phyloP scores from a whole-genome alignment of 2,113 vertebrate species.

The Amblyopsis rosae region DNA sequence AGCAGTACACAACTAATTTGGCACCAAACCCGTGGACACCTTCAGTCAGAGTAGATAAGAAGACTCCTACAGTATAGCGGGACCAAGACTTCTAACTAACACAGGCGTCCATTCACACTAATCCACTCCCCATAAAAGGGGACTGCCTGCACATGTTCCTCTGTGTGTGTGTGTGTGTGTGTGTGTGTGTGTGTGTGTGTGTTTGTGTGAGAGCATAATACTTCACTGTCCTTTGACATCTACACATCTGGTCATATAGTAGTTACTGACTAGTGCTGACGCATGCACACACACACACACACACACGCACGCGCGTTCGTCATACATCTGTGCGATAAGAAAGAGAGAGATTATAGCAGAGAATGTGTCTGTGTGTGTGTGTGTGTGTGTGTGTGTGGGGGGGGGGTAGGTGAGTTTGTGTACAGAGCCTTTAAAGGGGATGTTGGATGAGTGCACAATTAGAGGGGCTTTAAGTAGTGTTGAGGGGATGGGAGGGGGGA shows the following conservation, averaged over 20 bases:
- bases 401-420: slow-evolving; percentile 22
- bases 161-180: slow-evolving; percentile 4
- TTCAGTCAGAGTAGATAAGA: too few relatives aligned
- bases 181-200: slow-evolving; percentile 19
- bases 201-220: neutral
- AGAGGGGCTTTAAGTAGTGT: slow-evolving; percentile 39
- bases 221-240: neutral
- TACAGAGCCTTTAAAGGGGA: slow-evolving; percentile 49
- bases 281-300: slow-evolving; percentile 6
- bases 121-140: neutral
- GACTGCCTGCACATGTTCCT: slow-evolving; percentile 3
- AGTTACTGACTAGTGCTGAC: neutral
- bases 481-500: neutral
- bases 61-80: too few relatives aligned
- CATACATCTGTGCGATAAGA: slow-evolving; percentile 29
- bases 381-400: neutral
- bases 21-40: too few relatives aligned
- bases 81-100: too few relatives aligned
- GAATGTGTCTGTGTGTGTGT: neutral
- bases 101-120: too few relatives aligned
- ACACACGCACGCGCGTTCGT: slow-evolving; percentile 2
- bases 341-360: slow-evolving; percentile 23
- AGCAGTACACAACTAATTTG: neutral
- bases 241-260: neutral
- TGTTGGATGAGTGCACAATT: slow-evolving; percentile 53